Evolutionary conservation across 2,797 vertebrate species (phyloP), one percentile per base, ranked within the genome.

Genomic region (Octomys mimax): DNA sequence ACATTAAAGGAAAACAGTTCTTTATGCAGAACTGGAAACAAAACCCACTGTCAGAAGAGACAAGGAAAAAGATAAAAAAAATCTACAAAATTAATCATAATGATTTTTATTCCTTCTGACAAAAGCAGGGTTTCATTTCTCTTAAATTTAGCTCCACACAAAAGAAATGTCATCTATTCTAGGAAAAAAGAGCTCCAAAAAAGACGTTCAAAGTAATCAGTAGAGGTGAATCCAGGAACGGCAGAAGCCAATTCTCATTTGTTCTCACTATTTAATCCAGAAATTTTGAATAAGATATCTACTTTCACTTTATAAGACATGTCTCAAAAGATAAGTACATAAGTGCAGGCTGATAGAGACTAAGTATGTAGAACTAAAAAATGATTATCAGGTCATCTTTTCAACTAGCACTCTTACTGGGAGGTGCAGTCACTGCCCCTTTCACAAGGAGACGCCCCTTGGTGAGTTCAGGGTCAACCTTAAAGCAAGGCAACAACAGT

Each of bases 71-170:
- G 28, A 79, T 21, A 59, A 36, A 39, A 28, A 28, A n/a, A 14
- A 87, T 57, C 42, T 87, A 64, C 42, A 95, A 97, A 96, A 91
- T 73, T 66, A 89, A n/a, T 68, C 39, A 91, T 19, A 59, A 87
- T 59, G 18, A n/a, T 31, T 85, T 84, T 14, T 68, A 31, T 13
- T 22, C 36, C 79, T 85, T 80, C 62, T 80, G 87, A 97, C n/a
- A 96, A 94, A 90, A 92, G 12, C 18, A 93, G 42, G 14, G 19
- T 91, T 95, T 97, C 84, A 70, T 92, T 96, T 95, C 75, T 96
- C 73, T 70, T 86, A 87, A 92, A 52, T 88, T 11, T 36, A 77
- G 62, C 87, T 88, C 36, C 46, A 94, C 28, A 96, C 89, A 93
- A 89, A 97, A 78, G 83, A 94, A 81, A 71, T 77, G 16, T 0